phyloP scores from a whole-genome alignment of 2,888 invertebrate genomes.

The Drosophila pegasa region DNA sequence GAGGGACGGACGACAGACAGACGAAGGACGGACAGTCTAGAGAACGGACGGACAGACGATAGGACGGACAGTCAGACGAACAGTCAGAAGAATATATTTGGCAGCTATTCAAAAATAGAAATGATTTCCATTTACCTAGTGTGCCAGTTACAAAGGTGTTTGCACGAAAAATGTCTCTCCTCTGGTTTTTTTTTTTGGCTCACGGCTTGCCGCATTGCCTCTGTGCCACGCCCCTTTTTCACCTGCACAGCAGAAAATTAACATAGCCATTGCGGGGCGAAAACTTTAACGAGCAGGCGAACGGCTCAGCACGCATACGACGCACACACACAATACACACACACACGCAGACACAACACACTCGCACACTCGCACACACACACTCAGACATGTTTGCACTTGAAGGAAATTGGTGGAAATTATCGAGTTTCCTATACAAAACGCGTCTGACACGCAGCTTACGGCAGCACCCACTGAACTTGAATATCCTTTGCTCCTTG shows the following conservation, averaged over 20 bases:
- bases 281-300: conserved; percentile 61
- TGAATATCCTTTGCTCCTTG: conserved; percentile 11
- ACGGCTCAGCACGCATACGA: conserved; percentile 56
- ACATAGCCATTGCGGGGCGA: conserved; percentile 66
- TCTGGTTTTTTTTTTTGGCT: conserved; percentile 35
- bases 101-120: conserved; percentile 36
- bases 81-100: conserved; percentile 25
- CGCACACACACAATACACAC: conserved; percentile 25
- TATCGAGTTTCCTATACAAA: conserved; percentile 80
- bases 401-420: conserved; percentile 78
- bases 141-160: conserved; percentile 1
- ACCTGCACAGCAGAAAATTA: conserved; percentile 54
- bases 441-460: conserved; percentile 72
- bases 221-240: conserved; percentile 64
- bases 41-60: not conserved
- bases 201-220: conserved; percentile 40
- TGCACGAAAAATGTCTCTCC: conserved; percentile 25
- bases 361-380: conserved; percentile 12
- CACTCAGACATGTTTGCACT: conserved; percentile 32
- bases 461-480: conserved; percentile 26
- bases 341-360: conserved; percentile 20
- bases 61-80: conserved; percentile 4
- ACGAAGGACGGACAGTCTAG: conserved; percentile 1
- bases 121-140: conserved; percentile 20
- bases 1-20: not conserved